phyloP scores from a whole-genome alignment of 1,140 invertebrate genomes.

The Dinoponera quadriceps region DNA sequence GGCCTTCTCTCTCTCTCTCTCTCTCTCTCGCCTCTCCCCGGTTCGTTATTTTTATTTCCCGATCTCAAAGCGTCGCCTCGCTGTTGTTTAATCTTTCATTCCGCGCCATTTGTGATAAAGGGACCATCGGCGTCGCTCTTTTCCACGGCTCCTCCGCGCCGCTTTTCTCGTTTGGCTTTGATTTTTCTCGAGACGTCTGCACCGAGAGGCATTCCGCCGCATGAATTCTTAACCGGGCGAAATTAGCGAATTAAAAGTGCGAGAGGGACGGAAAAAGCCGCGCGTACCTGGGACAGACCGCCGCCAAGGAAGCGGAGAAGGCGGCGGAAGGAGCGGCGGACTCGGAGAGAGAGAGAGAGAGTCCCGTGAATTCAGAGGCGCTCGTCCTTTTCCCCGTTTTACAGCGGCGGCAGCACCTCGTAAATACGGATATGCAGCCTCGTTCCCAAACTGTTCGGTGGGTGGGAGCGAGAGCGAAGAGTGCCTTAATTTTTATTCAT shows the following conservation, averaged over 20 bases:
- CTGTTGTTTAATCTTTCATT: slow-evolving; percentile 84
- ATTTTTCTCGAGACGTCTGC: slow-evolving; percentile 84
- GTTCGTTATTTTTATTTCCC: slow-evolving; percentile 46
- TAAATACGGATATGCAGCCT: slow-evolving; percentile 68
- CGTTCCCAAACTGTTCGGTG: slow-evolving; percentile 51
- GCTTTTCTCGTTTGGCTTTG: slow-evolving; percentile 82
- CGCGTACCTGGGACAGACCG: slow-evolving; percentile 29
- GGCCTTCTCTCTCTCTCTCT: slow-evolving; percentile 25
- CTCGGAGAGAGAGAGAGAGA: too few relatives aligned
- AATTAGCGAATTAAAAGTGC: slow-evolving; percentile 85
- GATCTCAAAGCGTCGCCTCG: slow-evolving; percentile 46
- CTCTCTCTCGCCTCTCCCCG: not conserved
- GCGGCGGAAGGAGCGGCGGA: slow-evolving; percentile 37
- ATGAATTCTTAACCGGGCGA: slow-evolving; percentile 85
- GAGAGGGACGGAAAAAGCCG: slow-evolving; percentile 66
- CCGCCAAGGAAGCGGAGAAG: slow-evolving; percentile 30
- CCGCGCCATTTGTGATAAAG: slow-evolving; percentile 82
- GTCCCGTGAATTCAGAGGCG: slow-evolving; percentile 44
- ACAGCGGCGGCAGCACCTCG: slow-evolving; percentile 24
- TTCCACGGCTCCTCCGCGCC: slow-evolving; percentile 53
- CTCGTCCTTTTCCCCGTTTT: slow-evolving; percentile 20
- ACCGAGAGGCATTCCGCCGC: slow-evolving; percentile 79
- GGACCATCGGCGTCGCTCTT: slow-evolving; percentile 68
- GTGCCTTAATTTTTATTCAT: slow-evolving; percentile 85
- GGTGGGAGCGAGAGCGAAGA: slow-evolving; percentile 53